Evolutionary conservation across 1,140 invertebrate genomes (phyloP), one percentile per base, ranked within the genome.

Genomic region (Venustaconcha ellipsiformis): DNA sequence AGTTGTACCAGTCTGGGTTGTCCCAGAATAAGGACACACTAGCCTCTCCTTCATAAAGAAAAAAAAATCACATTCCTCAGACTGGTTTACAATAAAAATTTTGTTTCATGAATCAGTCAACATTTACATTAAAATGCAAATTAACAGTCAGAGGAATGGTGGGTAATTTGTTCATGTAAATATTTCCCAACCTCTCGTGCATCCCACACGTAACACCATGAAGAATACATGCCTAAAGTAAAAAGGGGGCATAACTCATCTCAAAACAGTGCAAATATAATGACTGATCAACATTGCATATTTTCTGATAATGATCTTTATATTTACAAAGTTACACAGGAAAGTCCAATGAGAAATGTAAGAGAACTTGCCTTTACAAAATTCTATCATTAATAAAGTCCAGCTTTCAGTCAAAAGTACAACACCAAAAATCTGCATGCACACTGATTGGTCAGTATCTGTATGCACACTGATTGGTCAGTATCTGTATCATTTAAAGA

Each of bases 1-100:
- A 79, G 55, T 79, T 78, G 71, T 69, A 82, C 87, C 86, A 88
- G 66, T 85, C 82, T 57, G 83, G 82, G 71, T 87, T 88, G 59
- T 81, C 82, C 87, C 87, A 88, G 37, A 87, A 79, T 17, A 85
- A 82, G 23, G 86, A 86, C 58, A 83, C 85, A 65, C 86, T 87
- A 13, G 82, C 86, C 48, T 88, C 87, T 55, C 86, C 87, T 88
- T 59, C 12, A 64, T 58, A 65, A 72, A 26, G 5, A 5, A 70
- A 68, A 60, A 30, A 63, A 70, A 48, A 69, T 18, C 60, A 20
- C 58, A 58, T 26, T 72, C 15, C 0, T 11, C 13, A 17, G 17
- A 17, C 23, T 55, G 2, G 59, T 18, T 62, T 23, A 62, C 18
- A 23, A 62, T 23, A 8, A 8, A n/a, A 8, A 11, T 5, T 0